Base-by-base conservation (phyloP, 2,113 vertebrate species). In the Ursus arctos region DNA sequence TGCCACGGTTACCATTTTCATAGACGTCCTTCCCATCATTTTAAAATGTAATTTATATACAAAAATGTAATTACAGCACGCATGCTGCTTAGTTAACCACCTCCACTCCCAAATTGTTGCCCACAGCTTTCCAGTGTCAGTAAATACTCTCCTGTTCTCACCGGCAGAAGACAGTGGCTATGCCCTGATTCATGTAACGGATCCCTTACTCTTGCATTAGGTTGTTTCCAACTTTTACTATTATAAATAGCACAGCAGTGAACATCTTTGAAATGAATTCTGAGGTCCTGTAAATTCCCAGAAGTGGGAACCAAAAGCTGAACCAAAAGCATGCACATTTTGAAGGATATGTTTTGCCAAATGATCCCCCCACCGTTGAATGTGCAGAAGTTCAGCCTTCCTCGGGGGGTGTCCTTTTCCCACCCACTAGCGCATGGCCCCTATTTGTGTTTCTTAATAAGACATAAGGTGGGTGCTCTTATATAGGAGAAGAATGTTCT, bases 401-500 rank as follows among this genome's bases (percentile, higher is more conserved):
- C 7, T 3, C 0, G 8, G 24, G 10, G 10, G 43, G 22, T 21
- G n/a, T 47, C 26, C 47, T 86, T 81, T 40, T 18, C 7, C 18
- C n/a, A 80, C 28, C 6, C 51, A 47, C 24, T 47, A 47, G 51
- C 11, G 33, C 88, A 15, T 55, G 53, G 33, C 3, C 28, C 81
- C 61, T 16, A 55, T 77, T 79, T 96, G 84, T 65, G 59, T 91
- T 93, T 71, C 72, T 93, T 87, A 84, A 21, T 77, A 57, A 88
- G 91, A 82, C 22, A 1, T 61, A 95, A 82, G 67, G 19, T 8
- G n/a, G 43, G 63, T 76, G 26, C 13, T 88, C 6, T 96, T 63
- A 55, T 22, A 53, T 14, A 95, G 72, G 13, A 90, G 87, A 93
- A 24, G 28, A 86, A 63, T 82, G 40, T 63, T 96, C 11, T 49